These are phyloP conservation scores for Coregonus suidteri DNA, from an alignment of 2,797 vertebrate species.

Conservation along the genomic window DNA sequence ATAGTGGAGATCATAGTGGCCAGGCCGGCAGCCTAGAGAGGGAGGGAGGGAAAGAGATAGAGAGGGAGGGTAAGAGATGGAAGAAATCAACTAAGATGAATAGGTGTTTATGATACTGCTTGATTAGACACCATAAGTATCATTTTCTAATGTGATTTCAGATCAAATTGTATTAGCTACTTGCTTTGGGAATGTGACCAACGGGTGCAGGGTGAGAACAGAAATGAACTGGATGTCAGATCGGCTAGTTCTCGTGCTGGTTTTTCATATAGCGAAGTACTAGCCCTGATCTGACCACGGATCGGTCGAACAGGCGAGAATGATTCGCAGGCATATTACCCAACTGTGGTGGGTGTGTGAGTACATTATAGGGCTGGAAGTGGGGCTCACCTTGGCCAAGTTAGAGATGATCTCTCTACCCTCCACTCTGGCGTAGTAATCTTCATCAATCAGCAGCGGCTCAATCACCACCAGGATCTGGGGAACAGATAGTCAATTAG, in stretches of 20 bases:
- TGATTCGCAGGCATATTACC: conserved; percentile 51
- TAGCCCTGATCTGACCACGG: conserved; percentile 68
- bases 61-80: not conserved
- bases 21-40: conserved; percentile 89
- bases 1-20: conserved; percentile 99
- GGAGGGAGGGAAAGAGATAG: not conserved
- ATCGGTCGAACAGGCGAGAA: conserved; percentile 70
- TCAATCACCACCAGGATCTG: conserved; percentile 99
- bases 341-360: not conserved
- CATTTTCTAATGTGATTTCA: not conserved
- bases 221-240: conserved; percentile 19
- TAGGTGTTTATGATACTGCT: not conserved
- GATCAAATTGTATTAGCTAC: not conserved
- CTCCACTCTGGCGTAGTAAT: conserved; percentile 98
- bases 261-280: conserved; percentile 64
- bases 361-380: not conserved
- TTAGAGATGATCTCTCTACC: conserved; percentile 99
- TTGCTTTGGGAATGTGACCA: conserved; percentile 54
- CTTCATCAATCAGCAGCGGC: conserved; percentile 97
- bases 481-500: conserved; percentile 20
- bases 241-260: conserved; percentile 65
- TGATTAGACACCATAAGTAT: not conserved
- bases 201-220: conserved; percentile 70
- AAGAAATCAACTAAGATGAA: not conserved
- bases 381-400: conserved; percentile 89